Conservation (phyloP, 2,888 invertebrate species). For the Bombylius discolor region DNA sequence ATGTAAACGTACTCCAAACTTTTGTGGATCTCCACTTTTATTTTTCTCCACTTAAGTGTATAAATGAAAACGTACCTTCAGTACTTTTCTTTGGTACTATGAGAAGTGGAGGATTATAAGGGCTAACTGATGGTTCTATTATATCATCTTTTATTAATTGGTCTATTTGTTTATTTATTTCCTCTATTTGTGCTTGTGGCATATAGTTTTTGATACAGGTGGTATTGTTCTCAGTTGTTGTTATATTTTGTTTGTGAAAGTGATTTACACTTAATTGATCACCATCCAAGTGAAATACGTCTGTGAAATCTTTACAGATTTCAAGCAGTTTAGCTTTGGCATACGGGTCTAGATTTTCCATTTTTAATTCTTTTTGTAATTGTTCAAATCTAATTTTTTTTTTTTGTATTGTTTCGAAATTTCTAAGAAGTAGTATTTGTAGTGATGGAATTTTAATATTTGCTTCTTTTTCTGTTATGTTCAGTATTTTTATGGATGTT, state of each 20-base stretch:
- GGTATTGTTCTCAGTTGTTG: neutral
- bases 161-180: constrained; percentile 16
- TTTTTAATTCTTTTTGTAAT: neutral
- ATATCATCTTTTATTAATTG: constrained; percentile 20
- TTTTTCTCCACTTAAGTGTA: too few relatives aligned
- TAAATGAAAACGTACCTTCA: too few relatives aligned
- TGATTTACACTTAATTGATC: neutral
- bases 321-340: neutral
- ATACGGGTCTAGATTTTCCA: neutral
- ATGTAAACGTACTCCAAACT: too few relatives aligned
- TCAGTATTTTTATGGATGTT: neutral
- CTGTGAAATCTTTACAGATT: neutral
- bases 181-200: constrained; percentile 2
- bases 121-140: constrained; percentile 17
- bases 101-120: constrained; percentile 17
- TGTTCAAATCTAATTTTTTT: neutral
- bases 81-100: constrained; percentile 13
- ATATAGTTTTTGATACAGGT: constrained; percentile 1
- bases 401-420: too few relatives aligned
- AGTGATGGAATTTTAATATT: too few relatives aligned
- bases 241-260: neutral
- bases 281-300: neutral
- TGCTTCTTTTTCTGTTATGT: too few relatives aligned
- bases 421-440: too few relatives aligned
- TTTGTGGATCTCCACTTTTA: too few relatives aligned